phyloP scores from a whole-genome alignment of 2,888 invertebrate genomes.

The Micropterix aruncella region DNA sequence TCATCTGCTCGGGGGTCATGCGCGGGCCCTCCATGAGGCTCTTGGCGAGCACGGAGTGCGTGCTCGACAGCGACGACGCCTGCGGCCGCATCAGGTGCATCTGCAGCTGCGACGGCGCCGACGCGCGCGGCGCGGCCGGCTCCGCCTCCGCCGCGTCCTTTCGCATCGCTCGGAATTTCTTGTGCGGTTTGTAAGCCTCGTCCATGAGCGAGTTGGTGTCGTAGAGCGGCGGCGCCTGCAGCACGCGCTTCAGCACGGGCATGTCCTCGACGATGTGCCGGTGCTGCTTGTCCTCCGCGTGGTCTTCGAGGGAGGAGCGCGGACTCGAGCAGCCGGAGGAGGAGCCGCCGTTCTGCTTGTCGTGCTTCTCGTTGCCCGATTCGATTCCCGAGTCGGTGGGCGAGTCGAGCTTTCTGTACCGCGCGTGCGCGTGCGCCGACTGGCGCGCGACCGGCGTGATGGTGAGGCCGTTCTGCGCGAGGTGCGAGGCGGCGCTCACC shows the following conservation, averaged over 20 bases:
- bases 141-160: constrained; percentile 72
- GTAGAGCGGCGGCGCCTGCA: constrained; percentile 84
- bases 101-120: constrained; percentile 15
- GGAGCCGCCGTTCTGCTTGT: constrained; percentile 52
- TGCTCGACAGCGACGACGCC: constrained; percentile 57
- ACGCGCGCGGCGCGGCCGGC: constrained; percentile 25
- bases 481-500: constrained; percentile 51
- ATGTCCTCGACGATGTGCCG: constrained; percentile 67
- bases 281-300: constrained; percentile 43
- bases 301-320: constrained; percentile 70
- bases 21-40: constrained; percentile 86
- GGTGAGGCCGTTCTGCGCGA: constrained; percentile 58
- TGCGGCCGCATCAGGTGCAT: constrained; percentile 41
- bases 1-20: constrained; percentile 86
- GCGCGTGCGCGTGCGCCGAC: constrained; percentile 38
- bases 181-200: constrained; percentile 90
- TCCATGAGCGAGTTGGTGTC: constrained; percentile 87
- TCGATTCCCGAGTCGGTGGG: constrained; percentile 91
- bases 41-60: constrained; percentile 80
- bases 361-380: constrained; percentile 80
- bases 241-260: constrained; percentile 85
- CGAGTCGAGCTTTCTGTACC: constrained; percentile 76
- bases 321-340: constrained; percentile 78
- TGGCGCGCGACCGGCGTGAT: constrained; percentile 49
- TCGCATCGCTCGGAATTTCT: constrained; percentile 80